phyloP scores from a whole-genome alignment of 2,797 vertebrate genomes.

The Dermochelys coriacea region DNA sequence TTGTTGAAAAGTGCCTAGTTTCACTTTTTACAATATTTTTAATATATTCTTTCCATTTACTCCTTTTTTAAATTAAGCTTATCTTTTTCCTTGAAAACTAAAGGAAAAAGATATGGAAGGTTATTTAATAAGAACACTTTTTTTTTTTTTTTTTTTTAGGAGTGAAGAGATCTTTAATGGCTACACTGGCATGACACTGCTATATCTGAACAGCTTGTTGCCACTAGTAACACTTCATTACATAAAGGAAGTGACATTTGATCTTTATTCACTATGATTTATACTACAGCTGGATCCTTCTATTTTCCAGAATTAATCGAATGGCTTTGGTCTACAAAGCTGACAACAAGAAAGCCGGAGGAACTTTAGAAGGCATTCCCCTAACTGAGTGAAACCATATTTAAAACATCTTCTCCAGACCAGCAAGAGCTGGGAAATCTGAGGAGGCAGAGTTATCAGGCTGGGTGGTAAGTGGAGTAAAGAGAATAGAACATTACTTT shows the following conservation, averaged over 20 bases:
- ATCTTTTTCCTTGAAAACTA: no score
- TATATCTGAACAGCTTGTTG: constrained; percentile 8
- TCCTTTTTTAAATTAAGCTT: no score
- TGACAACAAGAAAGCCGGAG: neutral
- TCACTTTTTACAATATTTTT: neutral
- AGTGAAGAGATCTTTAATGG: constrained; percentile 26
- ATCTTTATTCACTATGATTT: constrained; percentile 34
- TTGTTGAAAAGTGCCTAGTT: neutral
- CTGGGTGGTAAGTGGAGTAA: neutral
- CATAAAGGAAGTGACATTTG: constrained; percentile 68
- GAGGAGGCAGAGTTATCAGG: neutral
- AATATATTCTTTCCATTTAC: neutral
- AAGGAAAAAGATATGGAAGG: neutral
- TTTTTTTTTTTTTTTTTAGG: neutral
- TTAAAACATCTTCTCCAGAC: neutral
- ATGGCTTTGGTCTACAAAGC: constrained; percentile 54
- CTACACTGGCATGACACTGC: constrained; percentile 39
- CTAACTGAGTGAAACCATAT: neutral
- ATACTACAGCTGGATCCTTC: constrained; percentile 5
- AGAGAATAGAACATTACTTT: neutral
- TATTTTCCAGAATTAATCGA: constrained; percentile 12
- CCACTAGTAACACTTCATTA: constrained; percentile 49
- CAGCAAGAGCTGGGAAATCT: neutral
- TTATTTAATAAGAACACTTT: neutral
- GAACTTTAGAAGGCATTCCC: neutral